A percentile compares a stretch with the other conserved stretches of the same genome.
These are phyloP conservation scores for Hypanus sabinus DNA, from an alignment of 2,113 vertebrate species.

Conservation along the genomic window DNA sequence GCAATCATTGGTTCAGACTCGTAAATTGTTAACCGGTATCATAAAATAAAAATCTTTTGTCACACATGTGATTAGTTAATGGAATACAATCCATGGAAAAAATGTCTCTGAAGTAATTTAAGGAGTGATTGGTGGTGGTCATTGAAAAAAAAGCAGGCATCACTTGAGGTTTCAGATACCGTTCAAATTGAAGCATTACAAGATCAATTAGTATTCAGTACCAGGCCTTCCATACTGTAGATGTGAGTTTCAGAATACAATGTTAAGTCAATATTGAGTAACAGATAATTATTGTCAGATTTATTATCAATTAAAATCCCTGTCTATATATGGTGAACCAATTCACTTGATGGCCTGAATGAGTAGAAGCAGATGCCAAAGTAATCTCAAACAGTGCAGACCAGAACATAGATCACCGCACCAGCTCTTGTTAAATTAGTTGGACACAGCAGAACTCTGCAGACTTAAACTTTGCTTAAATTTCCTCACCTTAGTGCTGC, in stretches of 20 bases:
- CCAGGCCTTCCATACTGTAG: not conserved
- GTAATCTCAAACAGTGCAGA: not conserved
- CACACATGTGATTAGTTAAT: not conserved
- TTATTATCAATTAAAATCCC: conserved; percentile 10
- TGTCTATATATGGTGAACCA: not conserved
- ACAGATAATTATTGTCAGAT: conserved; percentile 1
- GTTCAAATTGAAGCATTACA: not conserved
- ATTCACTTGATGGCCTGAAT: not conserved
- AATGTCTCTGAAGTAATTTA: not conserved
- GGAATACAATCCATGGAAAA: not conserved
- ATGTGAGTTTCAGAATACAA: not conserved
- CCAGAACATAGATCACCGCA: not conserved
- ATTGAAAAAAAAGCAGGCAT: not conserved
- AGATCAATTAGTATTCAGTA: not conserved
- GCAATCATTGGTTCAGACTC: not conserved
- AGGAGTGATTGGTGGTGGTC: not conserved
- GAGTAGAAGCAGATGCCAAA: not conserved
- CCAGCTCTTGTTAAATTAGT: not conserved
- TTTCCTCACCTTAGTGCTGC: not conserved
- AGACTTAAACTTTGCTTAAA: not conserved
- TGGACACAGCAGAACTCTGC: too few species aligned
- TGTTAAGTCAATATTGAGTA: conserved; percentile 21
- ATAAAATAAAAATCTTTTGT: not conserved
- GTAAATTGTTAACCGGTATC: not conserved
- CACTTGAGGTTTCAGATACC: not conserved